Evolutionary conservation across 1,140 invertebrate species (phyloP).

Genomic region (Neodiprion virginianus): DNA sequence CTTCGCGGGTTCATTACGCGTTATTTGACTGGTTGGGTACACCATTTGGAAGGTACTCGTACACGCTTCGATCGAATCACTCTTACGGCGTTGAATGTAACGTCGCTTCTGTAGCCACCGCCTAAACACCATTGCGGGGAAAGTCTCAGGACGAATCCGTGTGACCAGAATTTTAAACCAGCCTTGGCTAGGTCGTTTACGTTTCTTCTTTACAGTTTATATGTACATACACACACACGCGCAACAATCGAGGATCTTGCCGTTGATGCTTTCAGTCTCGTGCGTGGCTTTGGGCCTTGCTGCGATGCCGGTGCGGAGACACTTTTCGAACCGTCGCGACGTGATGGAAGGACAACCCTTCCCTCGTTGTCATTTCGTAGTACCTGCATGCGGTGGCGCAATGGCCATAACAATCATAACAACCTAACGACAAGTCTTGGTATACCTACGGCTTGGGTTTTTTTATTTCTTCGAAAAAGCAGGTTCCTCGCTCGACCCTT

Average conservation of each 20-base stretch:
- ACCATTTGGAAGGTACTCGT: too few relatives aligned
- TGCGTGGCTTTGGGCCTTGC: too few relatives aligned
- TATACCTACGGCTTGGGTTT: neutral
- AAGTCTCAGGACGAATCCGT: neutral
- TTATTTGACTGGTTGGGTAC: too few relatives aligned
- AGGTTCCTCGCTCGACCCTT: neutral
- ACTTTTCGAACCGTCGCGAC: neutral
- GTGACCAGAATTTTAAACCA: neutral
- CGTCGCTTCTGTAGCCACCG: too few relatives aligned
- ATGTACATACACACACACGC: too few relatives aligned
- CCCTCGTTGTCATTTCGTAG: neutral
- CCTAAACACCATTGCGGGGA: neutral
- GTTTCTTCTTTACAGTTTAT: neutral
- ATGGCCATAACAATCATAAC: neutral
- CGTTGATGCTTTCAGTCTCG: too few relatives aligned
- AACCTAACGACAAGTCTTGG: neutral
- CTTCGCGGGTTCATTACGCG: too few relatives aligned
- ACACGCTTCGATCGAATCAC: too few relatives aligned
- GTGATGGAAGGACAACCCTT: neutral
- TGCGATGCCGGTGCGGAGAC: too few relatives aligned
- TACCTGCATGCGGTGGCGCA: neutral
- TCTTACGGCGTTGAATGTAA: too few relatives aligned
- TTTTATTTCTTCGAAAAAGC: neutral
- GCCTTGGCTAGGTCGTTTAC: slow-evolving; percentile 1
- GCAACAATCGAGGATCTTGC: too few relatives aligned